phyloP scores from a whole-genome alignment of 2,797 vertebrate genomes.

The Cirrhinus mrigala region DNA sequence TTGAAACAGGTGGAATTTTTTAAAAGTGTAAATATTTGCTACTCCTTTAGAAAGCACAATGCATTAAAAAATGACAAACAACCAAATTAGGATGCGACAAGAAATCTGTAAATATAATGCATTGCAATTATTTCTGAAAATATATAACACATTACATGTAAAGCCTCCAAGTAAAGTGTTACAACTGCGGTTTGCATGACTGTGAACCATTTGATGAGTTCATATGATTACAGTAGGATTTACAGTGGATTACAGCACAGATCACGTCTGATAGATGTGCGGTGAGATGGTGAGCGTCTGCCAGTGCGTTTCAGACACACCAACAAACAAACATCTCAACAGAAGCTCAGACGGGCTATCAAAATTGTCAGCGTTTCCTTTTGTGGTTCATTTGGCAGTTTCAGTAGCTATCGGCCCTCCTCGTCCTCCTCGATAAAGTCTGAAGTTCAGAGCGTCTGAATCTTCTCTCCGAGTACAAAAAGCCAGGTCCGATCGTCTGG shows the following conservation, averaged over 20 bases:
- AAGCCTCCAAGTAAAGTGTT: not conserved
- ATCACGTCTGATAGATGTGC: conserved; percentile 61
- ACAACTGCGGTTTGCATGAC: not conserved
- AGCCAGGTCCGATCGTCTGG: conserved; percentile 36
- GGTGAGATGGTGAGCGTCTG: not conserved
- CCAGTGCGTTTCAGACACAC: conserved; percentile 55
- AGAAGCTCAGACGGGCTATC: conserved; percentile 7
- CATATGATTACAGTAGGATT: too few relatives aligned
- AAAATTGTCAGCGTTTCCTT: conserved; percentile 48
- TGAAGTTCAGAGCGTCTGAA: conserved; percentile 49
- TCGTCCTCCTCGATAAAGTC: conserved; percentile 50
- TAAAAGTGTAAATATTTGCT: too few relatives aligned
- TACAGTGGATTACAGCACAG: not conserved
- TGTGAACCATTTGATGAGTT: not conserved
- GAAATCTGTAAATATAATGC: not conserved
- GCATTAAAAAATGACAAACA: too few relatives aligned
- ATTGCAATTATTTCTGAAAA: not conserved
- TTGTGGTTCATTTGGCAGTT: conserved; percentile 79
- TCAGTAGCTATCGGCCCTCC: conserved; percentile 75
- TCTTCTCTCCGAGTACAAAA: conserved; percentile 73
- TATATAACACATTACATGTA: not conserved
- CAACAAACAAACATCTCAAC: conserved; percentile 60
- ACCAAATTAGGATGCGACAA: not conserved
- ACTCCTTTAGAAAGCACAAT: too few relatives aligned
- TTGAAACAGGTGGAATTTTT: not conserved